Conservation (phyloP, 2,113 vertebrate species). For the Suncus etruscus region DNA sequence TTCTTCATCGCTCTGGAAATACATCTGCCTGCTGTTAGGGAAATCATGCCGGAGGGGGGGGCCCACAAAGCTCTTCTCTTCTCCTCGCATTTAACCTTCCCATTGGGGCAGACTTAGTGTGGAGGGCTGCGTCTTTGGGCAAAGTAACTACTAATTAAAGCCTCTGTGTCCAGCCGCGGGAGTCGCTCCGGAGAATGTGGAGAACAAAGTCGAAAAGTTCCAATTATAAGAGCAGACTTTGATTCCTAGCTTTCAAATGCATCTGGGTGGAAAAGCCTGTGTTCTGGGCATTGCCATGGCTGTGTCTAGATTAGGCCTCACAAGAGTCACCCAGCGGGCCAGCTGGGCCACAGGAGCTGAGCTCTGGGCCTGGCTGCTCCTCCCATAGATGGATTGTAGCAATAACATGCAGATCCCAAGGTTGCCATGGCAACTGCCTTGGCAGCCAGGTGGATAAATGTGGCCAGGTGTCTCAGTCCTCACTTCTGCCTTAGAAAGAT, state of each 20-base stretch:
- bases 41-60: constrained; percentile 5
- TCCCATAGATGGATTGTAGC: not conserved
- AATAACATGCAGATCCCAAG: not conserved
- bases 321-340: not conserved
- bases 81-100: not conserved
- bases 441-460: constrained; percentile 49
- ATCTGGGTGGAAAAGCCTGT: rapidly evolving
- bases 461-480: constrained; percentile 48
- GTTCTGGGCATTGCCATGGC: not conserved
- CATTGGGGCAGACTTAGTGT: not conserved
- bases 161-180: not conserved
- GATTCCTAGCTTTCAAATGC: constrained; percentile 12
- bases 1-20: constrained; percentile 44
- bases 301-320: not conserved
- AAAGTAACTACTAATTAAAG: constrained; percentile 18
- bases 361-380: not conserved
- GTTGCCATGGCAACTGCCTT: constrained; percentile 64
- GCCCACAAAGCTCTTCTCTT: not conserved
- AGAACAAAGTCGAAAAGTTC: constrained; percentile 27
- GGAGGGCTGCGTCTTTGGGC: not conserved
- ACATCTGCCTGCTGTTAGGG: not conserved
- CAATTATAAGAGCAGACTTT: not conserved
- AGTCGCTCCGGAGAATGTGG: not conserved
- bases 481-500: not conserved
- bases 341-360: rapidly evolving